These are phyloP conservation scores for Mystacornis crossleyi DNA, from an alignment of 2,113 vertebrate species.

Conservation along the genomic window DNA sequence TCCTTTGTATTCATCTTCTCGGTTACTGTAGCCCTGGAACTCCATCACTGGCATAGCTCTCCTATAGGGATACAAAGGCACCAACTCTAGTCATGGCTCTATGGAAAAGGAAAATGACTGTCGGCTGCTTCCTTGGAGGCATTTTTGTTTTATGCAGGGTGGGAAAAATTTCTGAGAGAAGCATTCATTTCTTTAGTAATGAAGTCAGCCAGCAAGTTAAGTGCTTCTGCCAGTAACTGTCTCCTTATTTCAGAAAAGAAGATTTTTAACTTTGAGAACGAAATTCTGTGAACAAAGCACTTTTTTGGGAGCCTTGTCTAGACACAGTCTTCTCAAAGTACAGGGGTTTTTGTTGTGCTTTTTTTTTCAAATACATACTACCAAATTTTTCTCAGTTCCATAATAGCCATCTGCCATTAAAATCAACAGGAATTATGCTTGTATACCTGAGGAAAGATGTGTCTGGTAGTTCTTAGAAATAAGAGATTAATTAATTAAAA, in stretches of 20 bases:
- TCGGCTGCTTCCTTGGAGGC: not conserved
- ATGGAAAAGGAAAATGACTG: not conserved
- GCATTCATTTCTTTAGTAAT: not conserved
- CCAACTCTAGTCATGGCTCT: not conserved
- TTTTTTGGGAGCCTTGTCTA: not conserved
- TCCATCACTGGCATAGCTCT: not conserved
- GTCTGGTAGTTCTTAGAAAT: not conserved
- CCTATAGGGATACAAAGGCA: not conserved
- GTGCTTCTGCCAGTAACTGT: not conserved
- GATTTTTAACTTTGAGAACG: not conserved
- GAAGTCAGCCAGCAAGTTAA: not conserved
- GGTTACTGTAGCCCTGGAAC: not conserved
- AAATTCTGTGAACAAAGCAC: not conserved
- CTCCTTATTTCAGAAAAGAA: not conserved
- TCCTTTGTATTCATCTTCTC: not conserved
- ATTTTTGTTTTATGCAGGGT: not conserved
- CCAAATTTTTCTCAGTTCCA: not conserved
- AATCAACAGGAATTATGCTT: not conserved
- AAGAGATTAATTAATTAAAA: slow-evolving; percentile 6
- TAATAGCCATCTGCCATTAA: not conserved
- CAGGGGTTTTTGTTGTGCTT: not conserved
- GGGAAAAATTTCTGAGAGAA: slow-evolving; percentile 1
- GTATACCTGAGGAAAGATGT: not conserved
- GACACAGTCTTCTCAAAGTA: not conserved
- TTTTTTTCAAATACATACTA: not conserved